Evolutionary conservation across 2,888 invertebrate species (phyloP), one percentile per base, ranked within the genome.

Genomic region (Drosophila nr. perissopoda): DNA sequence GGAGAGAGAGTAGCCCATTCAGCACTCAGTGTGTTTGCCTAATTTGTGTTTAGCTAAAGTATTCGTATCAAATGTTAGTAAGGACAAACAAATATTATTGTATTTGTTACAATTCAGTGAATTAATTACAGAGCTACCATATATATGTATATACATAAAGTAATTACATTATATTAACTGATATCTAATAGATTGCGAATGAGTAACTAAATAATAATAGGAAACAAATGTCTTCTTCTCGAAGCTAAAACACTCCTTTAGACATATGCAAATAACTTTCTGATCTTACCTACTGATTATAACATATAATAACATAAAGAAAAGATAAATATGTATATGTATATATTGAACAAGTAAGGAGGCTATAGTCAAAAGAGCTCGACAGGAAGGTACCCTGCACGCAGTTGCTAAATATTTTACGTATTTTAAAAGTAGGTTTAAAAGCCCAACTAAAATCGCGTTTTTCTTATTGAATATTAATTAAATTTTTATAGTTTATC

Each of bases 21-120:
- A n/a, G 38, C 36, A 27, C 27, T 36, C n/a, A 4, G 18, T 27
- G n/a, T 56, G 27, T 27, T 56, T 38, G 27, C 8, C 36, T 1
- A 25, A 21, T 27, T 18, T 59, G 58, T 27, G 42, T 25, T 7
- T 33, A 25, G 18, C 25, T 42, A 25, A 29, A 45, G 25, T 27
- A 8, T 27, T 36, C 7, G 36, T 7, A 29, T 25, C 56, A 16
- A 56, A 38, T 38, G 56, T 27, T 36, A 2, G 2, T 2, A 36
- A 38, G 27, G 4, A 33, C 40, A 27, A 27, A 25, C 21, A 52
- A 51, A 64, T 25, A 42, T 25, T 21, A 52, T 45, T 66, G 64
- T 34, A 64, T 66, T 40, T 64, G 27, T 36, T 64, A 34, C 27
- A 38, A 38, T 38, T 56, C 38, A n/a, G 29, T 56, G 27, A 54